Percentiles rank a stretch among this genome's conserved stretches.
These are phyloP conservation scores for Centropristis striata DNA, from an alignment of 2,113 vertebrate species.

Conservation along the genomic window DNA sequence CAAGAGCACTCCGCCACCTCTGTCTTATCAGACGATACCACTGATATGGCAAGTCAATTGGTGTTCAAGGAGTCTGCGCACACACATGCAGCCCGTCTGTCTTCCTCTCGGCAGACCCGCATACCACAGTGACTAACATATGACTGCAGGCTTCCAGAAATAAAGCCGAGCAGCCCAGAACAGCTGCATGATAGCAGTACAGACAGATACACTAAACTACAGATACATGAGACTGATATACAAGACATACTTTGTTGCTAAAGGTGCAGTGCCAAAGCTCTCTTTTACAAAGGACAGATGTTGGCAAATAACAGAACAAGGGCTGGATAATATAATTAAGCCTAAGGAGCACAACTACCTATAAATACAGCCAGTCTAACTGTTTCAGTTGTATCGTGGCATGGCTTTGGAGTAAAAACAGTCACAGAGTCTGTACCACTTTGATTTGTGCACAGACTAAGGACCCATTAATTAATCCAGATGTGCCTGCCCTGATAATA, in stretches of 20 bases:
- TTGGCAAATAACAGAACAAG: conserved; percentile 13
- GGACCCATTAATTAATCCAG: neutral
- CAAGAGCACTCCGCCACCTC: neutral
- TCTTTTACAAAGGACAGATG: neutral
- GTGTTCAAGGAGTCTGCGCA: conserved; percentile 1
- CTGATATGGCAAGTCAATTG: conserved; percentile 13
- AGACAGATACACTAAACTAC: conserved; percentile 40
- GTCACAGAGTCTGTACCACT: neutral
- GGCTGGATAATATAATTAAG: neutral
- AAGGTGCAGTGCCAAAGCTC: conserved; percentile 4
- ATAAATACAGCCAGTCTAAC: conserved; percentile 51
- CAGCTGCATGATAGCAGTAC: conserved; percentile 56
- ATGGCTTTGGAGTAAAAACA: conserved; percentile 13
- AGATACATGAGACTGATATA: conserved; percentile 31
- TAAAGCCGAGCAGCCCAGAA: conserved; percentile 55
- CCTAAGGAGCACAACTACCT: conserved; percentile 20
- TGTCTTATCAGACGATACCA: conserved; percentile 18
- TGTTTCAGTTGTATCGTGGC: conserved; percentile 34
- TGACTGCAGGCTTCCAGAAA: conserved; percentile 75
- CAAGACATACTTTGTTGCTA: conserved; percentile 18
- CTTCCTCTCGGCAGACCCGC: conserved; percentile 60
- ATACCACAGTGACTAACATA: conserved; percentile 71
- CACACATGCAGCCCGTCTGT: conserved; percentile 53
- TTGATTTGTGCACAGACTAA: neutral
- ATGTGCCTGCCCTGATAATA: conserved; percentile 4